Conservation (phyloP, 1,140 invertebrate genomes). For the Neoseiulus cucumeris region DNA sequence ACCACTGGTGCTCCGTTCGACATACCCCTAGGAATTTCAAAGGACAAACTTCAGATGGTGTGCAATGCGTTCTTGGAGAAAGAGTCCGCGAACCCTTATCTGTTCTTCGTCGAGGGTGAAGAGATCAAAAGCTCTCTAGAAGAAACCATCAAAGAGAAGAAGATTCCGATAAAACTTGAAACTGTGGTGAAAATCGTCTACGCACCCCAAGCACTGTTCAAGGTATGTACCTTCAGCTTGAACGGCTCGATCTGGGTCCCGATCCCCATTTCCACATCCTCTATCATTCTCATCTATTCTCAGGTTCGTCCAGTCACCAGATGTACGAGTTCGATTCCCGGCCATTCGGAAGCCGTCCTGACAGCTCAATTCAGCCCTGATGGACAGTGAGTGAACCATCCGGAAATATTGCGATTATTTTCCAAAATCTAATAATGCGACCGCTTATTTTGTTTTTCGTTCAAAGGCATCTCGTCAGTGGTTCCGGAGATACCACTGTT, state of each 20-base stretch:
- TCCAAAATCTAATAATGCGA: no score
- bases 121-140: slow-evolving; percentile 59
- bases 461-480: slow-evolving; percentile 68
- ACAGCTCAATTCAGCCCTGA: slow-evolving; percentile 80
- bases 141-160: slow-evolving; percentile 40
- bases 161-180: slow-evolving; percentile 46
- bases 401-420: no score
- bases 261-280: no score
- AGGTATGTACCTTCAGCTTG: slow-evolving; percentile 41
- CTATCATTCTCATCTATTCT: slow-evolving; percentile 22
- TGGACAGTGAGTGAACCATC: slow-evolving; percentile 42
- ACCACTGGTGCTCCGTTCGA: slow-evolving; percentile 58
- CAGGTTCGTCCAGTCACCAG: slow-evolving; percentile 31
- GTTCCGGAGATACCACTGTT: slow-evolving; percentile 90
- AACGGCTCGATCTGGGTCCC: no score
- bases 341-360: slow-evolving; percentile 89
- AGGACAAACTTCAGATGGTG: slow-evolving; percentile 61
- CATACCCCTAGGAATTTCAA: slow-evolving; percentile 49
- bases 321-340: slow-evolving; percentile 52
- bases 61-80: slow-evolving; percentile 73
- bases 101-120: slow-evolving; percentile 71
- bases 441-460: slow-evolving; percentile 16
- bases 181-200: slow-evolving; percentile 76
- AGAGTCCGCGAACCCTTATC: slow-evolving; percentile 47
- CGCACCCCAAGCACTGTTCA: slow-evolving; percentile 90